A percentile compares a stretch with the other conserved stretches of the same genome.
phyloP scores from a whole-genome alignment of 2,113 vertebrate genomes.

The Neopipo cinnamomea region DNA sequence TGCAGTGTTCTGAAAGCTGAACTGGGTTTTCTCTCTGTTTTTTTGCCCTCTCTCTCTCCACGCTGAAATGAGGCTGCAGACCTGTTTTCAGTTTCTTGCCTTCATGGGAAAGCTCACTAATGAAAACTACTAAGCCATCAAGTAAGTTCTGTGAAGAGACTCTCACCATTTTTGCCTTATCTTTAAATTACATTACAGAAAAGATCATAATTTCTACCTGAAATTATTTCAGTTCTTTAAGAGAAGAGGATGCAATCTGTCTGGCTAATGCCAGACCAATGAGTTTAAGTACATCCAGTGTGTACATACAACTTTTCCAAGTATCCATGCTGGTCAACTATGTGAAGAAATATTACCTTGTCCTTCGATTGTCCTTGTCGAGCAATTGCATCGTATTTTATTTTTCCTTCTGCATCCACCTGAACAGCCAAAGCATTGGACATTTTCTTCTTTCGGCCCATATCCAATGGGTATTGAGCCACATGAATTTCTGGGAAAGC shows the following conservation, averaged over 20 bases:
- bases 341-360: conserved; percentile 78
- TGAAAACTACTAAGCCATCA: not conserved
- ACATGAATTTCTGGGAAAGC: conserved; percentile 97
- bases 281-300: not conserved
- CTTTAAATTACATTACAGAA: not conserved
- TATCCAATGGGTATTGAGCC: conserved; percentile 96
- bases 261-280: not conserved
- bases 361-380: conserved; percentile 95
- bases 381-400: conserved; percentile 96
- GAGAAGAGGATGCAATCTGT: not conserved
- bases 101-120: not conserved
- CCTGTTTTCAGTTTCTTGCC: not conserved
- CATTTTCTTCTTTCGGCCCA: conserved; percentile 94
- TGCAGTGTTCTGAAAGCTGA: not conserved
- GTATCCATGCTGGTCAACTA: not conserved
- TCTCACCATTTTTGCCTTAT: not conserved
- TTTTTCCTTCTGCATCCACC: conserved; percentile 95
- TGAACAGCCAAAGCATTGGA: conserved; percentile 95
- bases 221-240: not conserved
- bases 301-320: not conserved
- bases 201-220: not conserved
- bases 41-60: not conserved
- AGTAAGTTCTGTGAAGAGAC: not conserved
- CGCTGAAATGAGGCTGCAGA: not conserved
- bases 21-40: not conserved